A percentile compares a stretch with the other conserved stretches of the same genome.
Conservation (phyloP, 35 echinoderm and acorn worm species). For the Hemicentrotus pulcherrimus region DNA sequence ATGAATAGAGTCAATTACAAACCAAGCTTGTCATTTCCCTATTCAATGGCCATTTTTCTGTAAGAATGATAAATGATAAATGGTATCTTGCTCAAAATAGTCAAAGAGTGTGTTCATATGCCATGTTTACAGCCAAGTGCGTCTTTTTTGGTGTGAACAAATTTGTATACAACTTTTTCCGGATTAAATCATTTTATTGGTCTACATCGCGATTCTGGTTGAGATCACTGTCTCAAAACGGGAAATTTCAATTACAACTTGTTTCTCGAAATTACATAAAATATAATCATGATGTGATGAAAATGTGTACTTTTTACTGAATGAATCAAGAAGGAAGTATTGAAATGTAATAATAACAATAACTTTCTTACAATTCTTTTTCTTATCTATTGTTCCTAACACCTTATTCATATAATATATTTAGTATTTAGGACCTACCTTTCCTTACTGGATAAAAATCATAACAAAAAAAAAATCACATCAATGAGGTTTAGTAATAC, state of each 20-base stretch:
- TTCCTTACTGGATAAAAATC: too few relatives aligned
- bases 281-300: too few relatives aligned
- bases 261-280: not conserved
- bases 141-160: not conserved
- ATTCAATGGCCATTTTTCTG: not conserved
- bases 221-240: not conserved
- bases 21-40: not conserved
- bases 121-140: not conserved
- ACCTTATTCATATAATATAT: too few relatives aligned
- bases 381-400: too few relatives aligned
- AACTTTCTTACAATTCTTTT: too few relatives aligned
- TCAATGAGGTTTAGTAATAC: too few relatives aligned
- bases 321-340: too few relatives aligned
- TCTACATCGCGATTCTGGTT: not conserved
- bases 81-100: not conserved
- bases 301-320: too few relatives aligned
- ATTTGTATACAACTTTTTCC: not conserved
- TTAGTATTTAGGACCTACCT: too few relatives aligned
- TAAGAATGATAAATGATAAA: not conserved
- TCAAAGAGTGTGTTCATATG: not conserved
- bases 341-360: too few relatives aligned
- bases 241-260: not conserved
- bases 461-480: too few relatives aligned
- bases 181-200: not conserved
- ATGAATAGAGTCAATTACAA: not conserved